Conservation (phyloP, 1,140 invertebrate genomes). For the Diabrotica undecimpunctata region DNA sequence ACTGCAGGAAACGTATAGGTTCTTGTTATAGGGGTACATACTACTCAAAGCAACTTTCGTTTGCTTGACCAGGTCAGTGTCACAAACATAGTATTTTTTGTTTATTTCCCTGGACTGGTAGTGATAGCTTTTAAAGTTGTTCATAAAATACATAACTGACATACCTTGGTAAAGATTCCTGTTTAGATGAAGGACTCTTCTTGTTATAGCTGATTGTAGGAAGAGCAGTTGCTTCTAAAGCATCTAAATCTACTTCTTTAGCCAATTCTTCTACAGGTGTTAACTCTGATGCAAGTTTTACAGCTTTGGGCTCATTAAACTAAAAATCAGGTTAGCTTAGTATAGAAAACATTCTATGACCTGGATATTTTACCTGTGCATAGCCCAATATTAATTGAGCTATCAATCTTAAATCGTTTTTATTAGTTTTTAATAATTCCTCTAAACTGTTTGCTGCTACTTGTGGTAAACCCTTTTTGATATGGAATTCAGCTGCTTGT, state of each 20-base stretch:
- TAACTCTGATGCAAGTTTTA: constrained; percentile 64
- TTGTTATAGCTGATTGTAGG: constrained; percentile 25
- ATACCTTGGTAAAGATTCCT: constrained; percentile 57
- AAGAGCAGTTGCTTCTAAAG: constrained; percentile 52
- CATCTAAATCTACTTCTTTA: constrained; percentile 63
- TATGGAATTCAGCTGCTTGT: constrained; percentile 79
- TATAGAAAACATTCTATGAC: background rate
- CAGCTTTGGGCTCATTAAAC: constrained; percentile 61
- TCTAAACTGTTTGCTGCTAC: constrained; percentile 80
- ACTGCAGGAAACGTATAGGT: too few relatives aligned
- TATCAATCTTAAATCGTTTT: constrained; percentile 72
- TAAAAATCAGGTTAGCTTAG: constrained; percentile 36
- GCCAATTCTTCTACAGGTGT: constrained; percentile 68
- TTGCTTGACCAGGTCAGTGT: too few relatives aligned
- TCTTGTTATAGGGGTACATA: too few relatives aligned
- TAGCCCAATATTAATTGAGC: constrained; percentile 88
- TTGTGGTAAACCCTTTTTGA: constrained; percentile 70
- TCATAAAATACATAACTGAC: too few relatives aligned
- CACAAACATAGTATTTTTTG: too few relatives aligned
- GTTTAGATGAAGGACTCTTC: constrained; percentile 51
- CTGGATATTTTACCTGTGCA: constrained; percentile 54
- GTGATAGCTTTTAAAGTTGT: too few relatives aligned
- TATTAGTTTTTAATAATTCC: constrained; percentile 73
- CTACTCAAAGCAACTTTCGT: too few relatives aligned
- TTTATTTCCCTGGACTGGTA: too few relatives aligned